phyloP scores from a whole-genome alignment of 2,888 invertebrate genomes.

The Phanerotoma sp. region DNA sequence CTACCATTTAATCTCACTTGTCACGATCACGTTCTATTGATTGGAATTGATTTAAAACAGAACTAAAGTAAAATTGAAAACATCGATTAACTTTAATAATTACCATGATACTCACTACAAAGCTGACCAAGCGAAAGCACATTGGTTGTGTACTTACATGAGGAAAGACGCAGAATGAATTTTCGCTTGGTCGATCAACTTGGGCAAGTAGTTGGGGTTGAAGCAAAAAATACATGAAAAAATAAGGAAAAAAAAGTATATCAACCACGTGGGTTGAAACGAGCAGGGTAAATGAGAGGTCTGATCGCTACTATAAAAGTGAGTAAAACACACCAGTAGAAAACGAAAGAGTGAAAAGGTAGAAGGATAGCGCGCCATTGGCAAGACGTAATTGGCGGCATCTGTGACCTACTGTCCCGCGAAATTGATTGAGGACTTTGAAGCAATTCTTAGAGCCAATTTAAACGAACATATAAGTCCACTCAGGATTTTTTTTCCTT shows the following conservation, averaged over 20 bases:
- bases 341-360: background rate
- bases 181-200: constrained; percentile 38
- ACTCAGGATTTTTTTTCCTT: too few relatives aligned
- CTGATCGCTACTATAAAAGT: background rate
- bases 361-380: constrained; percentile 42
- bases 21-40: too few relatives aligned
- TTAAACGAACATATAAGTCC: too few relatives aligned
- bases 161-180: constrained; percentile 43
- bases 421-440: constrained; percentile 45
- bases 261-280: constrained; percentile 8
- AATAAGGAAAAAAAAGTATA: constrained; percentile 9
- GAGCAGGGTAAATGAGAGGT: background rate
- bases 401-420: constrained; percentile 48
- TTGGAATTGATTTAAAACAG: too few relatives aligned
- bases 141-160: constrained; percentile 2
- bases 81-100: too few relatives aligned
- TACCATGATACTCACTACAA: too few relatives aligned
- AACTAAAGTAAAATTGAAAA: too few relatives aligned
- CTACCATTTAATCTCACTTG: too few relatives aligned
- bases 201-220: constrained; percentile 25
- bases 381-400: constrained; percentile 47
- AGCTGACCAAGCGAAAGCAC: too few relatives aligned
- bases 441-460: too few relatives aligned
- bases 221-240: constrained; percentile 27
- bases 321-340: background rate